Evolutionary conservation across 2,888 invertebrate genomes (phyloP).

Genomic region (Hirtodrosophila alboralis): DNA sequence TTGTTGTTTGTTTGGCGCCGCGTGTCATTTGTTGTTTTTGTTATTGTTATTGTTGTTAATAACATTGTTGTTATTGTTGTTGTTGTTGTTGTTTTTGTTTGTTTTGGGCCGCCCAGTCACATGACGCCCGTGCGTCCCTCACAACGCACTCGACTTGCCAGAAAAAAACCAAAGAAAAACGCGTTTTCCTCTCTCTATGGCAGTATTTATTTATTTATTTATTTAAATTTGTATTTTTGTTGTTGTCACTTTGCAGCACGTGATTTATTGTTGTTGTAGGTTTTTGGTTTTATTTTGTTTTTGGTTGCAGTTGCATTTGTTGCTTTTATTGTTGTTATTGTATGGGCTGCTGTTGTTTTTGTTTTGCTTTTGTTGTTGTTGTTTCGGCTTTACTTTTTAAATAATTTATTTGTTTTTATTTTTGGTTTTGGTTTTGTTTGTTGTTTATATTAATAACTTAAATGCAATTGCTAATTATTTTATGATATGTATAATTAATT

Average conservation of each 20-base stretch:
- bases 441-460: constrained; percentile 62
- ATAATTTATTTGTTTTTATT: constrained; percentile 17
- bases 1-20: constrained; percentile 47
- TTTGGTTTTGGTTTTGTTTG: constrained; percentile 23
- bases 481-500: constrained; percentile 83
- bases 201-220: constrained; percentile 11
- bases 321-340: constrained; percentile 18
- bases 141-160: constrained; percentile 7
- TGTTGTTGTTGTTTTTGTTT: constrained; percentile 18
- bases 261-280: constrained; percentile 19
- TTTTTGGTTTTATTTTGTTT: constrained; percentile 8
- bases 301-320: constrained; percentile 30
- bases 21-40: constrained; percentile 32
- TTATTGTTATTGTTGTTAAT: constrained; percentile 7
- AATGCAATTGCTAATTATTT: constrained; percentile 81
- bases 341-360: constrained; percentile 25
- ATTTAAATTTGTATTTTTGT: background rate
- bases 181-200: no score
- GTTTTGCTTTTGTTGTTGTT: constrained; percentile 21
- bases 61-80: constrained; percentile 13
- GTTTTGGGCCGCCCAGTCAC: constrained; percentile 17
- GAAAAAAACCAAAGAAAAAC: no score
- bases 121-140: constrained; percentile 45
- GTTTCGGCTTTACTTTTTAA: constrained; percentile 4
- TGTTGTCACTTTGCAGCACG: constrained; percentile 25